Conservation (phyloP, 1,140 invertebrate genomes). For the Drosophila nannoptera region DNA sequence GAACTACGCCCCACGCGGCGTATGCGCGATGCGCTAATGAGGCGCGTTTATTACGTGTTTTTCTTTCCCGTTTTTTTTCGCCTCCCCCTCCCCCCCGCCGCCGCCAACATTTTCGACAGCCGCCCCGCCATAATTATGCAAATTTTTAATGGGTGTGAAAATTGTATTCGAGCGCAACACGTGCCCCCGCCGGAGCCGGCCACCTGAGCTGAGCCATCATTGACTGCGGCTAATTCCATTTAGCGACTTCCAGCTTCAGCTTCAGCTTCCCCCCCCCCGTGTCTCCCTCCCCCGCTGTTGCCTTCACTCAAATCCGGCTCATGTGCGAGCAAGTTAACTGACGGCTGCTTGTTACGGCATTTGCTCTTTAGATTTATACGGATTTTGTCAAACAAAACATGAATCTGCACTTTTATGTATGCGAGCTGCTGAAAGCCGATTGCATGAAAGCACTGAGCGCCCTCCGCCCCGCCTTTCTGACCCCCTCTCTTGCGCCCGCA, state of each 20-base stretch:
- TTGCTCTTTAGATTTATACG: slow-evolving; percentile 75
- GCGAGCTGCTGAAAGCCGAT: slow-evolving; percentile 46
- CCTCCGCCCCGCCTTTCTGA: too few relatives aligned
- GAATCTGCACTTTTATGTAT: slow-evolving; percentile 71
- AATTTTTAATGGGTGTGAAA: slow-evolving; percentile 76
- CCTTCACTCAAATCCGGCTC: slow-evolving; percentile 38
- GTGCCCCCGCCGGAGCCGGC: slow-evolving; percentile 30
- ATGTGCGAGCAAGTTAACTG: slow-evolving; percentile 39
- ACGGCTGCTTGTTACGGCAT: slow-evolving; percentile 54
- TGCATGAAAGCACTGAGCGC: slow-evolving; percentile 27
- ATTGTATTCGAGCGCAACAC: slow-evolving; percentile 56
- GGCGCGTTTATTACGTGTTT: slow-evolving; percentile 3
- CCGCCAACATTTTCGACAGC: background rate
- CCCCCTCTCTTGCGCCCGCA: too few relatives aligned
- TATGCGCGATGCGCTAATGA: slow-evolving; percentile 53
- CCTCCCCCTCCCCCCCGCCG: too few relatives aligned
- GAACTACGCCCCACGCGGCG: slow-evolving; percentile 21
- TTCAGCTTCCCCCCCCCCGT: background rate
- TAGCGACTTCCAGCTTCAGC: slow-evolving; percentile 12
- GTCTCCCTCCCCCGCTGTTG: background rate
- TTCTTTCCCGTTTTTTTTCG: background rate
- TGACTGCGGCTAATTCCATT: slow-evolving; percentile 63
- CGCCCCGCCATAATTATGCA: slow-evolving; percentile 67
- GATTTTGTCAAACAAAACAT: slow-evolving; percentile 76
- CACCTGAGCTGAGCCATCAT: slow-evolving; percentile 22